Base-by-base conservation (phyloP, 2,888 invertebrate species). In the Apamea epomidion region DNA sequence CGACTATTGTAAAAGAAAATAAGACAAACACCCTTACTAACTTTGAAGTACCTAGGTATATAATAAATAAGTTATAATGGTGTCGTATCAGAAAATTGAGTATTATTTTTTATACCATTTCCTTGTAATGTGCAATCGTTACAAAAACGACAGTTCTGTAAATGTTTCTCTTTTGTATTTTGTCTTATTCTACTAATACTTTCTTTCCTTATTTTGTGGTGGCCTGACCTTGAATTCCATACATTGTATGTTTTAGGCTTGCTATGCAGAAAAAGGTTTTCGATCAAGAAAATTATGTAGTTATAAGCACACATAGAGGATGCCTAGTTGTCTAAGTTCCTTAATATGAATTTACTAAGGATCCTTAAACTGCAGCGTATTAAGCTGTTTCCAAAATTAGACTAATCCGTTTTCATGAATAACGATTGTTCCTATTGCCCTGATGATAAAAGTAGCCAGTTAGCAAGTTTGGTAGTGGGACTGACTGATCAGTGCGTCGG, bases 31-130 rank as follows among this genome's bases (percentile, higher is more conserved):
- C 16, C 2, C 4, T 12, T 18, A 16, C n/a, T 51, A 42, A 54
- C 67, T 29, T 72, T 48, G 32, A 29, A 45, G 32, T 32, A 18
- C 37, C 37, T 2, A 42, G 67, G 29, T 51, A 80, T n/a, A 42
- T 12, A 62, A 84, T 83, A 80, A 83, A 80, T 68, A 80, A 80
- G 18, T 42, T 32, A 8, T 58, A 85, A 78, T 69, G 81, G 58
- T 48, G 73, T 67, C 80, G 78, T 84, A 69, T 78, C 78, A 69
- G 51, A 79, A 83, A 80, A 85, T 86, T 81, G 78, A 78, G 76
- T 65, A 80, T 82, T 84, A 76, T 84, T 80, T 87, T 82, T 76
- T n/a, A 64, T 77, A 67, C 81, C 75, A 81, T 76, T 82, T 67
- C 70, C 75, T 45, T 74, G 68, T 73, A 78, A 74, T 68, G 32